A percentile compares a stretch with the other conserved stretches of the same genome.
Evolutionary conservation across 2,888 invertebrate genomes (phyloP).

Genomic region (Volucella bombylans): DNA sequence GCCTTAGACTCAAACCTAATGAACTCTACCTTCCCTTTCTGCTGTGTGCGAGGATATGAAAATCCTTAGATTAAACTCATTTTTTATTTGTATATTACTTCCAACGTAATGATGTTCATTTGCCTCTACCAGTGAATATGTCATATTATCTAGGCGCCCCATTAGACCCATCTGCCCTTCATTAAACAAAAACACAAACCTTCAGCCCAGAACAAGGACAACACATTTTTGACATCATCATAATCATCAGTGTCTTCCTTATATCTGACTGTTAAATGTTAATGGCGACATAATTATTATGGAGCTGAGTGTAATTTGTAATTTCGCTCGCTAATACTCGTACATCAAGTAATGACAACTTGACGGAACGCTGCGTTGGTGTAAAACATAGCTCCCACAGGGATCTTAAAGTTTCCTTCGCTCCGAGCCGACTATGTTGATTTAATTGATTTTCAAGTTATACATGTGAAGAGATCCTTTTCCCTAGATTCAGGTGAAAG

Average conservation of each 20-base stretch:
- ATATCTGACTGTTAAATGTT: neutral
- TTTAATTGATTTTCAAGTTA: neutral
- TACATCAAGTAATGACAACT: constrained; percentile 1
- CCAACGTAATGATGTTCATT: neutral
- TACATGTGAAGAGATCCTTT: neutral
- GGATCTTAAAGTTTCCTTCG: neutral
- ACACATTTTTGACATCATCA: neutral
- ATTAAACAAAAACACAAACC: neutral
- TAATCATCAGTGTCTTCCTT: neutral
- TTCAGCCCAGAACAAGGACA: neutral
- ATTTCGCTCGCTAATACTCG: constrained; percentile 1
- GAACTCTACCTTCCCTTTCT: neutral
- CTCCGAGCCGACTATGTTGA: neutral
- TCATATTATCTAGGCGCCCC: neutral
- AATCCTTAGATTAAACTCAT: neutral
- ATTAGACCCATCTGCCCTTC: too few species aligned
- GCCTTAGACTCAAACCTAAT: too few species aligned
- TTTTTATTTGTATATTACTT: neutral
- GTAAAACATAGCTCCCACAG: neutral
- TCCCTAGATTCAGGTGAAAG: neutral
- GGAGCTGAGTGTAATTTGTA: constrained; percentile 1
- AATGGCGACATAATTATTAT: constrained; percentile 3
- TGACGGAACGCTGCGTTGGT: neutral
- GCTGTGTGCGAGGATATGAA: neutral
- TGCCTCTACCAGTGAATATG: neutral